phyloP scores from a whole-genome alignment of 2,797 vertebrate genomes.

The Astyanax mexicanus region DNA sequence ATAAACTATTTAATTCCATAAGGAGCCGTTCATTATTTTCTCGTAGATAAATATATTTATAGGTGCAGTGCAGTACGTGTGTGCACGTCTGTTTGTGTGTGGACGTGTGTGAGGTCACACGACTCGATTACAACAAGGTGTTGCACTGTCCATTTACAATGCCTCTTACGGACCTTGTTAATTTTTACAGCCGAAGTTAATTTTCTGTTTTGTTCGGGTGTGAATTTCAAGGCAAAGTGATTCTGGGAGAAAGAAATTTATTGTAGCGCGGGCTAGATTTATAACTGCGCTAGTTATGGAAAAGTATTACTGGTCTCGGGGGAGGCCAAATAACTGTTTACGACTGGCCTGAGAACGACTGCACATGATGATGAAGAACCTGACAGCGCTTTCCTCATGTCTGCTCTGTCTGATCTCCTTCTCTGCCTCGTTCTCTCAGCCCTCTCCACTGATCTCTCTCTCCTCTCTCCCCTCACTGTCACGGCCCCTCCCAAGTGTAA shows the following conservation, averaged over 20 bases:
- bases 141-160: conserved; percentile 36
- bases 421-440: conserved; percentile 61
- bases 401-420: conserved; percentile 56
- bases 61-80: conserved; percentile 56
- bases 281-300: conserved; percentile 87
- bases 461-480: conserved; percentile 48
- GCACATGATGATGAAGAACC: conserved; percentile 82
- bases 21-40: conserved; percentile 65
- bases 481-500: conserved; percentile 3
- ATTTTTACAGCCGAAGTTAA: conserved; percentile 55
- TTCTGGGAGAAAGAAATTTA: conserved; percentile 76
- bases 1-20: conserved; percentile 67
- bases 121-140: conserved; percentile 6
- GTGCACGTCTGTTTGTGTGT: background rate
- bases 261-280: conserved; percentile 86
- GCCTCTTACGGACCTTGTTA: conserved; percentile 48
- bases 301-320: conserved; percentile 82
- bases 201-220: conserved; percentile 63
- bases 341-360: conserved; percentile 77
- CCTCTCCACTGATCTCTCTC: conserved; percentile 45
- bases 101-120: conserved; percentile 13
- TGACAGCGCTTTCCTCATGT: conserved; percentile 72
- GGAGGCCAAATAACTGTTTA: conserved; percentile 84
- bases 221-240: conserved; percentile 69
- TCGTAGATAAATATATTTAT: conserved; percentile 57